Base-by-base conservation (phyloP, 64 coral and sea anemone genomes). In the Montipora efflorescens region DNA sequence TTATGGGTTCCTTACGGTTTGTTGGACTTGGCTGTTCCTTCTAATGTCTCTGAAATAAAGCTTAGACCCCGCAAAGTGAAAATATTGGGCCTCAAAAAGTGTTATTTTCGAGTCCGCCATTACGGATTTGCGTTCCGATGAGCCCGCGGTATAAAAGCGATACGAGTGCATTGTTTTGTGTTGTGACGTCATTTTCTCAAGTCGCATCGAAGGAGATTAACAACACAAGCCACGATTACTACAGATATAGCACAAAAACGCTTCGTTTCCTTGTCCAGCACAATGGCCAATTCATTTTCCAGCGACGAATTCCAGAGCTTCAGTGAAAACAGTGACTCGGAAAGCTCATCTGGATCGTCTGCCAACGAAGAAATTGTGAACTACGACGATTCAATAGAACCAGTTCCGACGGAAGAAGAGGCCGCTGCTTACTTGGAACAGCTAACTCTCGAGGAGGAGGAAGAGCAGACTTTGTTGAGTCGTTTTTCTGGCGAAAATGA, bases 351-450 rank as follows among this genome's bases (percentile, higher is more conserved):
- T 57, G 50, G 8, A 80, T 4, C 1, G 78, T 23, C 48, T 10
- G 4, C 16, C 8, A 23, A 23, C 23, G 23, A 23, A 49, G 48
- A 80, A 57, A 57, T 55, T 14, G 18, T 2, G 23, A 18, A 8
- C 8, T 86, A 86, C 67, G 82, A 86, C 21, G 82, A 86, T 9
- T 48, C 61, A 13, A 5, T 86, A 5, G 82, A 88, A 11, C 87
- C 87, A 12, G 87, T 74, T 10, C 67, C 87, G 48, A 88, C 67
- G 47, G 87, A 88, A 76, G 68, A 88, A 75, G 87, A 88, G 47
- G 71, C 66, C 22, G 87, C 71, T 8, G 47, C 3, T 1, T 88
- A 75, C 20, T 16, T 73, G 3, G 71, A 75, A 10, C 87, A 88
- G 21, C 45, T 88, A 1, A 18, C 25, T 2, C 7, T 71, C 2